Conservation (phyloP, 2,113 vertebrate genomes). For the Proterorhinus semilunaris region DNA sequence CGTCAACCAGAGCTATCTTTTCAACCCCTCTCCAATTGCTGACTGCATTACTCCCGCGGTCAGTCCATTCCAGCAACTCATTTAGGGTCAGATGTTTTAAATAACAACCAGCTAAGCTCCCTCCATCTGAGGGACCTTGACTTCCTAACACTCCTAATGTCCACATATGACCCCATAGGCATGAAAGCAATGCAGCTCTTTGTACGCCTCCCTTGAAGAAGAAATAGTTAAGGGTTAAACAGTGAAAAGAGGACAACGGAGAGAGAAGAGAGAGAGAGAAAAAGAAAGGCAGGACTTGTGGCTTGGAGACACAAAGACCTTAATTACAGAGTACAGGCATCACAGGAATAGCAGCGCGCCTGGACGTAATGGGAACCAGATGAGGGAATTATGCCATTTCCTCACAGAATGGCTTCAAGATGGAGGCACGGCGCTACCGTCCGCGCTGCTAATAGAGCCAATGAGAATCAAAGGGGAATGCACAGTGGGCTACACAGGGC, state of each 20-base stretch:
- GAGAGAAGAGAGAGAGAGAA: conserved; percentile 31
- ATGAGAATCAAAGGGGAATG: conserved; percentile 37
- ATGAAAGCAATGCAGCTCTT: not conserved
- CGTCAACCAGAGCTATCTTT: not conserved
- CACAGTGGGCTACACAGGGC: not conserved
- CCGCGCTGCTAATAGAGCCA: conserved; percentile 56
- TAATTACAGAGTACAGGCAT: conserved; percentile 71
- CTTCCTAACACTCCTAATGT: not conserved
- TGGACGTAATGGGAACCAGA: conserved; percentile 72
- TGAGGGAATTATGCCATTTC: conserved; percentile 73
- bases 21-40: not conserved
- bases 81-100: conserved; percentile 10
- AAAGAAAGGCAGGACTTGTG: conserved; percentile 41
- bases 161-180: not conserved
- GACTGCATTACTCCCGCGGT: conserved; percentile 4
- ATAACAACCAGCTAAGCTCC: not conserved
- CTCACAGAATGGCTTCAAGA: conserved; percentile 74
- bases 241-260: conserved; percentile 9
- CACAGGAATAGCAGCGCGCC: conserved; percentile 61
- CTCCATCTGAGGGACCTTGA: not conserved
- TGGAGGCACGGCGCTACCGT: conserved; percentile 65
- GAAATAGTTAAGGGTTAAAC: conserved; percentile 25
- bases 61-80: conserved; percentile 12
- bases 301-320: conserved; percentile 67
- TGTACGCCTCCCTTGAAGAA: not conserved